Conservation (phyloP, 92 coral and sea anemone species). For the Actinostola sp. region DNA sequence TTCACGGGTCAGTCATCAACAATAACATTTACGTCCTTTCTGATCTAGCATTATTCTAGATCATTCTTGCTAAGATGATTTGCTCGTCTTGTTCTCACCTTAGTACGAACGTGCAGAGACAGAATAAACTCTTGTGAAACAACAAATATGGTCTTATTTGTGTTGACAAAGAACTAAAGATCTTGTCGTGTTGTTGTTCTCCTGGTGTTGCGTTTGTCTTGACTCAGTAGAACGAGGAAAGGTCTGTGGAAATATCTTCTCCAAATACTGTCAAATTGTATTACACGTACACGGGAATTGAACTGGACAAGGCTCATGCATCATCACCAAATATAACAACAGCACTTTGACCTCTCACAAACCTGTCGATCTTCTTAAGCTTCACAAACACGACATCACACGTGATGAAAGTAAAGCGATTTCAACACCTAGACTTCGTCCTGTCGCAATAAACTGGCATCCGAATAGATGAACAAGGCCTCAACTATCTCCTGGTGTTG, state of each 20-base stretch:
- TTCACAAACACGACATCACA: constrained; percentile 11
- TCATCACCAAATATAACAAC: constrained; percentile 30
- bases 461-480: not conserved
- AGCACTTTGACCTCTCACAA: constrained; percentile 32
- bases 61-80: constrained; percentile 9
- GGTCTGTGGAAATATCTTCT: not conserved
- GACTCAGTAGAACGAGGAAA: not conserved
- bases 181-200: too few species aligned
- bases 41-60: constrained; percentile 7
- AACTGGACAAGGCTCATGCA: constrained; percentile 2
- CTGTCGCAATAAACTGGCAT: constrained; percentile 15
- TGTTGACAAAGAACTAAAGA: constrained; percentile 2
- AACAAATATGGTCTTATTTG: not conserved
- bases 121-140: not conserved
- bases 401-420: constrained; percentile 25
- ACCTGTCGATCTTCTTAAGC: too few species aligned
- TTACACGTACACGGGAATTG: constrained; percentile 23
- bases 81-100: not conserved
- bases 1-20: not conserved
- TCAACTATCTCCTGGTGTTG: not conserved
- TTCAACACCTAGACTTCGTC: constrained; percentile 18
- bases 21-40: not conserved
- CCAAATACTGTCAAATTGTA: constrained; percentile 5
- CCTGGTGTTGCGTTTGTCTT: not conserved
- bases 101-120: too few species aligned